These are phyloP conservation scores for Galaxias olidus DNA, from an alignment of 2,797 vertebrate genomes.

Conservation along the genomic window DNA sequence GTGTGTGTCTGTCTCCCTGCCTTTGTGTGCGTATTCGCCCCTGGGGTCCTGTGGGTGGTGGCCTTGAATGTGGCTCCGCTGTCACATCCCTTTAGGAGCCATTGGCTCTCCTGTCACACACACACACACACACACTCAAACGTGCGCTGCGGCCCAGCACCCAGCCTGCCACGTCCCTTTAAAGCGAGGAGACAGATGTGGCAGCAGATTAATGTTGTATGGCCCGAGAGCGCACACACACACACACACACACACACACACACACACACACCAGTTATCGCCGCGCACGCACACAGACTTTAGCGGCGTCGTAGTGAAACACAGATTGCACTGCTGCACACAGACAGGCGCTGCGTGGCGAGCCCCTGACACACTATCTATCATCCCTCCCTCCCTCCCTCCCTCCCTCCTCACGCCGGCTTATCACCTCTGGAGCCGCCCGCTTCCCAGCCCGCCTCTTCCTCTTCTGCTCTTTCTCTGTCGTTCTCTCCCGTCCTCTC, in stretches of 20 bases:
- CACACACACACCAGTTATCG: conserved; percentile 28
- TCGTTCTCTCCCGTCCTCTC: background rate
- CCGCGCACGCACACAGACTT: background rate
- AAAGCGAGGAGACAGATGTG: conserved; percentile 73
- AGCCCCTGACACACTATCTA: conserved; percentile 15
- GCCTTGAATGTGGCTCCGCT: conserved; percentile 65
- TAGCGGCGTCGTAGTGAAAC: background rate
- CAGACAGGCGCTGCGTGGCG: background rate
- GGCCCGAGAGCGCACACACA: conserved; percentile 34
- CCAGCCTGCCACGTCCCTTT: conserved; percentile 71
- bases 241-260: conserved; percentile 19
- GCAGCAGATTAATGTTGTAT: conserved; percentile 77
- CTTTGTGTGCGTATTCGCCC: conserved; percentile 24
- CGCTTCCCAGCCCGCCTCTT: background rate
- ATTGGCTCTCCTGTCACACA: conserved; percentile 58
- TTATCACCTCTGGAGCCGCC: background rate
- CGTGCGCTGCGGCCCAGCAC: conserved; percentile 38
- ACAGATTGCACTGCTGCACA: background rate
- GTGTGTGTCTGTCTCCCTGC: background rate
- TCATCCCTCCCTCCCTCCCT: conserved; percentile 6
- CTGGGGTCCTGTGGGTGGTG: conserved; percentile 66
- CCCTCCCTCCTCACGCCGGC: conserved; percentile 12
- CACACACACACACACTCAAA: conserved; percentile 38
- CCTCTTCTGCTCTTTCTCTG: conserved; percentile 21
- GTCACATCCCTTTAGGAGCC: conserved; percentile 70